Evolutionary conservation across 2,888 invertebrate genomes (phyloP).

Genomic region (Elgonia sp.): DNA sequence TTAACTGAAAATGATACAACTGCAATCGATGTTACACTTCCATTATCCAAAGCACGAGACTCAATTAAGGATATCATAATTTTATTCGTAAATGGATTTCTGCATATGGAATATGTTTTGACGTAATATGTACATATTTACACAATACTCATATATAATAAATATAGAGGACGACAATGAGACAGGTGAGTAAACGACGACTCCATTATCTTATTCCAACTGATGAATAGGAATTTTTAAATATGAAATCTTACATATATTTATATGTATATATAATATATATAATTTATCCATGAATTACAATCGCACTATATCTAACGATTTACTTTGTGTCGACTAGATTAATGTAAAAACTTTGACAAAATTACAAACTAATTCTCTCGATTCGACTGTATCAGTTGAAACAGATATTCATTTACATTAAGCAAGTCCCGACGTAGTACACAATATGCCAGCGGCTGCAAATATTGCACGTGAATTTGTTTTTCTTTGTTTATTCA

Average conservation of each 20-base stretch:
- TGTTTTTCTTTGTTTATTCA: neutral
- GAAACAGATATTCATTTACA: conserved; percentile 75
- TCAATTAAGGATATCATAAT: conserved; percentile 57
- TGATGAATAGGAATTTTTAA: conserved; percentile 72
- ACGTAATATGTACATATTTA: conserved; percentile 72
- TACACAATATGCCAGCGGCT: conserved; percentile 50
- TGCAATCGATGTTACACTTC: neutral
- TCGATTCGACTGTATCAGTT: conserved; percentile 67
- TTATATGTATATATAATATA: conserved; percentile 63
- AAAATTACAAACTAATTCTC: conserved; percentile 75
- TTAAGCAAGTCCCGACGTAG: conserved; percentile 66
- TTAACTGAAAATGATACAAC: neutral
- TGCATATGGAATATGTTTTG: conserved; percentile 55
- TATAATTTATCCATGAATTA: conserved; percentile 74
- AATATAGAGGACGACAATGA: conserved; percentile 74
- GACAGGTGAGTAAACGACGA: conserved; percentile 68
- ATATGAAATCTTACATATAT: conserved; percentile 73
- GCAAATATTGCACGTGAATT: conserved; percentile 61
- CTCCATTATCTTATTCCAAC: conserved; percentile 69
- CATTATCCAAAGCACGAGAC: conserved; percentile 14
- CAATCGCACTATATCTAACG: conserved; percentile 72
- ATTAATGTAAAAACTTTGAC: conserved; percentile 76
- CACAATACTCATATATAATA: conserved; percentile 70
- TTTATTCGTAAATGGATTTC: conserved; percentile 67
- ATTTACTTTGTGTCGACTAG: conserved; percentile 74